Evolutionary conservation across 2,888 invertebrate species (phyloP).

Genomic region (Pollenia amentaria): DNA sequence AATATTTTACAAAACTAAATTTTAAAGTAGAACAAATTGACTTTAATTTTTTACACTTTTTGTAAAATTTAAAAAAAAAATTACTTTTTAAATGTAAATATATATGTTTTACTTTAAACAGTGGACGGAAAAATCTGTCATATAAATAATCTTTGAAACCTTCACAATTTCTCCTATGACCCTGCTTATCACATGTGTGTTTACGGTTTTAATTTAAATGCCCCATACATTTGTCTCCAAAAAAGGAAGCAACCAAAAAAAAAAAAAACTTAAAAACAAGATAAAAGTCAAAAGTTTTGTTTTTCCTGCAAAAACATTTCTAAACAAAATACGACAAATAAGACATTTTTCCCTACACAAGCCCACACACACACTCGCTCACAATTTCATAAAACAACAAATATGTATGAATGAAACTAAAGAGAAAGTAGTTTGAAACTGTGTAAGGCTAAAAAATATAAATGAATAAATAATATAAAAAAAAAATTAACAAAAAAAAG

Average conservation of each 20-base stretch:
- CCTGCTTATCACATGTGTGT: constrained; percentile 1
- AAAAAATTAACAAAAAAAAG: constrained; percentile 50
- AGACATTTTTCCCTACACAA: not conserved
- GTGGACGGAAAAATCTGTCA: too few relatives aligned
- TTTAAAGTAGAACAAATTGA: too few relatives aligned
- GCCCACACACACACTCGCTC: not conserved
- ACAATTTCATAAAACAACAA: not conserved
- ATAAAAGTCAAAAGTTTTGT: constrained; percentile 65
- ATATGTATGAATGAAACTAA: constrained; percentile 39
- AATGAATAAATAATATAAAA: constrained; percentile 46
- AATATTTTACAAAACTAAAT: too few relatives aligned
- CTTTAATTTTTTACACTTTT: too few relatives aligned
- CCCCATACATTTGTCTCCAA: constrained; percentile 42
- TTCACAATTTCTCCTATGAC: not conserved
- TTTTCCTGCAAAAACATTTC: constrained; percentile 56
- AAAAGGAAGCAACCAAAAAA: constrained; percentile 1
- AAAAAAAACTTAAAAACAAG: not conserved
- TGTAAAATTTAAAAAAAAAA: too few relatives aligned
- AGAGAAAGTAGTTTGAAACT: constrained; percentile 55
- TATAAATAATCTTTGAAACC: too few relatives aligned
- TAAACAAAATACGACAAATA: constrained; percentile 56
- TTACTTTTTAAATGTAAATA: too few relatives aligned
- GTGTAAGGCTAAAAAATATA: constrained; percentile 10
- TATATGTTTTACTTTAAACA: too few relatives aligned
- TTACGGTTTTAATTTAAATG: constrained; percentile 21